Evolutionary conservation across 2,113 vertebrate species (phyloP).

Genomic region (Phycodurus eques): DNA sequence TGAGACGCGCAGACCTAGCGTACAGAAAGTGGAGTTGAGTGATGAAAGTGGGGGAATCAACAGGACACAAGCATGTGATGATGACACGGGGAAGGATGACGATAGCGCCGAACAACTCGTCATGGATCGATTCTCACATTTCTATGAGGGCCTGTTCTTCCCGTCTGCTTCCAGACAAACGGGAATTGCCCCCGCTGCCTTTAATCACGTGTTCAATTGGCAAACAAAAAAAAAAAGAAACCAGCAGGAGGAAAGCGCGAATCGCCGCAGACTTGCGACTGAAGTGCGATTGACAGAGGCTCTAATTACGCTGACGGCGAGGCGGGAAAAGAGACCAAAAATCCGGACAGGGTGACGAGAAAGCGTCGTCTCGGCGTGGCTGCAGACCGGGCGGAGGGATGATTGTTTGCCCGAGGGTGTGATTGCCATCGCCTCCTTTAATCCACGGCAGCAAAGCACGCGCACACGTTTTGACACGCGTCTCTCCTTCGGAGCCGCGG

Average conservation of each 20-base stretch:
- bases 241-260: slow-evolving; percentile 52
- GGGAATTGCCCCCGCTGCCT: slow-evolving; percentile 66
- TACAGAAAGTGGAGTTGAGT: background rate
- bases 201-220: slow-evolving; percentile 74
- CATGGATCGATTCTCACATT: slow-evolving; percentile 68
- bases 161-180: slow-evolving; percentile 66
- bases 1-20: slow-evolving; percentile 12
- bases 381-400: slow-evolving; percentile 45
- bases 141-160: slow-evolving; percentile 61
- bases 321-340: slow-evolving; percentile 41
- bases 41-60: slow-evolving; percentile 17
- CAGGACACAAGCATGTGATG: slow-evolving; percentile 17
- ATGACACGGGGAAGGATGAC: slow-evolving; percentile 3
- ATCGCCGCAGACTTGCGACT: slow-evolving; percentile 22
- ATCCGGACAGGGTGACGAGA: slow-evolving; percentile 5
- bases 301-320: slow-evolving; percentile 63
- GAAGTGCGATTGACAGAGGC: slow-evolving; percentile 50
- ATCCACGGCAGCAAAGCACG: slow-evolving; percentile 31
- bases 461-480: slow-evolving; percentile 46
- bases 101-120: slow-evolving; percentile 35
- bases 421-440: slow-evolving; percentile 59
- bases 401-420: slow-evolving; percentile 65
- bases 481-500: slow-evolving; percentile 39
- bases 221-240: slow-evolving; percentile 34
- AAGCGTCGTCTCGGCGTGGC: slow-evolving; percentile 32